Percentiles rank a stretch among this genome's conserved stretches.
Conservation (phyloP, 2,888 invertebrate genomes). For the Ectemnius lituratus region DNA sequence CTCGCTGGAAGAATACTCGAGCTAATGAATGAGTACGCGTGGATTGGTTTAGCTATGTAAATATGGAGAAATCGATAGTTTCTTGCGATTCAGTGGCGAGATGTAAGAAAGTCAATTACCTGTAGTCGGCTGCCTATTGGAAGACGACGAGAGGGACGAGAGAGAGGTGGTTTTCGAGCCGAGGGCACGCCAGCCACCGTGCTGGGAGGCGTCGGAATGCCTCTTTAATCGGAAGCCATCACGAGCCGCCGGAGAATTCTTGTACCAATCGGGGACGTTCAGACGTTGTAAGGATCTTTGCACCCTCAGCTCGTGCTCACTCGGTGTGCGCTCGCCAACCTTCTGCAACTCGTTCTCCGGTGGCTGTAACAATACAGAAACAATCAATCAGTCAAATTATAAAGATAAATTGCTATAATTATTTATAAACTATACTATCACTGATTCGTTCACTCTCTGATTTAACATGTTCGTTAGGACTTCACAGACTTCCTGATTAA, state of each 20-base stretch:
- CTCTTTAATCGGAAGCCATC: slow-evolving; percentile 90
- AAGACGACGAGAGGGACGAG: slow-evolving; percentile 82
- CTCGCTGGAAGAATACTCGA: too few relatives aligned
- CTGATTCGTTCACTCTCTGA: too few relatives aligned
- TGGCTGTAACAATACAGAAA: slow-evolving; percentile 82
- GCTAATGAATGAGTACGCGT: too few relatives aligned
- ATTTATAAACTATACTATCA: too few relatives aligned
- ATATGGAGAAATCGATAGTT: too few relatives aligned
- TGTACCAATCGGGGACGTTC: slow-evolving; percentile 97
- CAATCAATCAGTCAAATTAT: background rate
- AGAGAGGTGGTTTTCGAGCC: slow-evolving; percentile 93
- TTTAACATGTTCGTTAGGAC: too few relatives aligned
- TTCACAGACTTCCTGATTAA: too few relatives aligned
- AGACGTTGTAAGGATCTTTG: slow-evolving; percentile 95
- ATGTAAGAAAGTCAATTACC: slow-evolving; percentile 53
- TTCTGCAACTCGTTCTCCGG: slow-evolving; percentile 97
- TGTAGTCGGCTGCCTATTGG: slow-evolving; percentile 75
- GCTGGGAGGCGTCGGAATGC: slow-evolving; percentile 82
- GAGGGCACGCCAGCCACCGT: slow-evolving; percentile 82
- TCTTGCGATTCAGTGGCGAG: too few relatives aligned
- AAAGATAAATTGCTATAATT: too few relatives aligned
- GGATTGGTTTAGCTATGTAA: too few relatives aligned
- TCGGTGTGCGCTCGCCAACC: slow-evolving; percentile 88
- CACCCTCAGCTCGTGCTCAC: slow-evolving; percentile 95
- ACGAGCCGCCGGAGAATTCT: slow-evolving; percentile 86